These are phyloP conservation scores for Lemur catta DNA, from an alignment of 2,797 vertebrate species.

Conservation along the genomic window DNA sequence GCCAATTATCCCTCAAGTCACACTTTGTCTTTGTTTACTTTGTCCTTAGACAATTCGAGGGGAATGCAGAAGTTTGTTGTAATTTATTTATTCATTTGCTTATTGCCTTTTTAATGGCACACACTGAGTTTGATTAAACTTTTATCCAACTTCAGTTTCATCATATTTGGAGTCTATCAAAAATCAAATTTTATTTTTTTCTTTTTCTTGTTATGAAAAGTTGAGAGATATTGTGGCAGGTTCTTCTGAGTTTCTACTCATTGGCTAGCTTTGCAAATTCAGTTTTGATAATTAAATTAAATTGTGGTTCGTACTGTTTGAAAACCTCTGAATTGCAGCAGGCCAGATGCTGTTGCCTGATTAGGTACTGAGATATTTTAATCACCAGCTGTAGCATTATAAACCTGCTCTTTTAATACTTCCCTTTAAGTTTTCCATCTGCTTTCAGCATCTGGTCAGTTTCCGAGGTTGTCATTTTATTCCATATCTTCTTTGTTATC, in stretches of 20 bases:
- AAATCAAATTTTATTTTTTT: neutral
- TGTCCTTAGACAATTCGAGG: neutral
- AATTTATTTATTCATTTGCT: conserved; percentile 13
- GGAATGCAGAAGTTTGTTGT: neutral
- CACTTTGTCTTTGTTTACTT: neutral
- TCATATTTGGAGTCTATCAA: neutral
- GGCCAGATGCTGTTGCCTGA: conserved; percentile 67
- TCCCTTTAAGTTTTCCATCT: conserved; percentile 67
- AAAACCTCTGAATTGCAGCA: conserved; percentile 53
- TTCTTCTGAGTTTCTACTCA: conserved; percentile 44
- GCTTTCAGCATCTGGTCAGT: conserved; percentile 64
- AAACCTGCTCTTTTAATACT: conserved; percentile 54
- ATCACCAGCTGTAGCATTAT: conserved; percentile 56
- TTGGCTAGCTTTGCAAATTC: neutral
- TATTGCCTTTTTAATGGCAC: neutral
- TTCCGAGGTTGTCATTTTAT: conserved; percentile 4
- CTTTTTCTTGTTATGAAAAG: neutral
- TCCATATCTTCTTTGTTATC: conserved; percentile 26
- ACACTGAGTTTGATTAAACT: neutral
- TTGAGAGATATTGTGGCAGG: neutral
- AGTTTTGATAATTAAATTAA: conserved; percentile 65
- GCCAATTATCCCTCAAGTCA: neutral
- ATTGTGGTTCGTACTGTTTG: conserved; percentile 10
- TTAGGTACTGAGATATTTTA: conserved; percentile 69
- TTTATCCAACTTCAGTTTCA: neutral